phyloP scores from a whole-genome alignment of 2,888 invertebrate species.

The Drosophila neotestacea region DNA sequence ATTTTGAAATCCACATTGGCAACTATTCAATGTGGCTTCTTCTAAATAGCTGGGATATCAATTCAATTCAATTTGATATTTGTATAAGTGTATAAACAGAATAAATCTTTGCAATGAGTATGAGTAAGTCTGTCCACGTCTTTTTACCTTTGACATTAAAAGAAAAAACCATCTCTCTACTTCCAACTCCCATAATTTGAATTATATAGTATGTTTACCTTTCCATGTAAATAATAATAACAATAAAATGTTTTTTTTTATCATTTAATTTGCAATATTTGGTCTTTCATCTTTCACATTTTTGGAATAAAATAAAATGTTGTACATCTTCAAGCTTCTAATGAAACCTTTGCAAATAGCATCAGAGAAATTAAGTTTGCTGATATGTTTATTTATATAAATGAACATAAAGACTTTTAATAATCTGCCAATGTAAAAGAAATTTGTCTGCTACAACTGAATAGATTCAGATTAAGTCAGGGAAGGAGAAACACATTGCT shows the following conservation, averaged over 20 bases:
- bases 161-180: no score
- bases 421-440: neutral
- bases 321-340: no score
- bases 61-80: neutral
- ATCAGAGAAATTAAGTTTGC: neutral
- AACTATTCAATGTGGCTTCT: neutral
- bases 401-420: neutral
- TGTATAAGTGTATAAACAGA: neutral
- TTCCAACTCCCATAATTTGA: no score
- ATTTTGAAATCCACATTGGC: neutral
- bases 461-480: neutral
- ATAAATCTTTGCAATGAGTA: no score
- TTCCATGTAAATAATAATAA: no score
- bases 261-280: no score
- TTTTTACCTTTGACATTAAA: no score
- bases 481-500: conserved; percentile 1
- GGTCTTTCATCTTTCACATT: no score
- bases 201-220: no score
- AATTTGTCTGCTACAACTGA: neutral
- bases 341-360: neutral
- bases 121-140: no score
- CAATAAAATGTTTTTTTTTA: no score
- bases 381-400: neutral
- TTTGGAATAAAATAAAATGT: no score
- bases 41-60: neutral